Evolutionary conservation across 1,140 invertebrate genomes (phyloP).

Genomic region (Leptoteleia sp.): DNA sequence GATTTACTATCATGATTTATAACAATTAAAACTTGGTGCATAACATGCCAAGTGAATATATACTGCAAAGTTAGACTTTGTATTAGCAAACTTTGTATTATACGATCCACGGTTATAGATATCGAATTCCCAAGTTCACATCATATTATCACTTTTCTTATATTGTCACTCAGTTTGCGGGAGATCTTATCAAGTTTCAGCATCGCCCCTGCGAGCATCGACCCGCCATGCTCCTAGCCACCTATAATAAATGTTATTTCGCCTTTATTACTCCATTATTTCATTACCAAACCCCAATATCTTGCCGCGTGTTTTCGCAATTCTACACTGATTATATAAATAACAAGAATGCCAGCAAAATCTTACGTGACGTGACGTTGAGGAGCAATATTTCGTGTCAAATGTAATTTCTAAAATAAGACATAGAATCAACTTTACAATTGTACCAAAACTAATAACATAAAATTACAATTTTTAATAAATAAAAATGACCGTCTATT

Average conservation of each 20-base stretch:
- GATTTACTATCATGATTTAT: constrained; percentile 34
- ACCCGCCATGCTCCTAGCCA: constrained; percentile 2
- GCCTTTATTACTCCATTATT: constrained; percentile 14
- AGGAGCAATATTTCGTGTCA: no score
- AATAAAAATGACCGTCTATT: no score
- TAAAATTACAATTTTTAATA: no score
- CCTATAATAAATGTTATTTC: constrained; percentile 15
- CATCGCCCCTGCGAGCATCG: constrained; percentile 7
- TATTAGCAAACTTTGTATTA: constrained; percentile 32
- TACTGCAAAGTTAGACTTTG: constrained; percentile 26
- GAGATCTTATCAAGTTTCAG: constrained; percentile 27
- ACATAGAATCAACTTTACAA: no score
- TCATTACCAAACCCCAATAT: constrained; percentile 12
- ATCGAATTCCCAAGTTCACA: constrained; percentile 31
- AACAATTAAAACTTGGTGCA: constrained; percentile 32
- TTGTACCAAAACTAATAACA: no score
- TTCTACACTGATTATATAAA: no score
- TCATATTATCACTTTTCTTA: constrained; percentile 33
- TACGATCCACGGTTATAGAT: constrained; percentile 27
- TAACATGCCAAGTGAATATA: constrained; percentile 30
- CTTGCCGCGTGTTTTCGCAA: no score
- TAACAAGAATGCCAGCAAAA: no score
- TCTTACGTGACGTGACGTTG: no score
- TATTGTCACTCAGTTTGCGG: constrained; percentile 33
- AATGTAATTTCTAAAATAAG: no score